Base-by-base conservation (phyloP, 2,888 invertebrate genomes). In the Plebejus anna region DNA sequence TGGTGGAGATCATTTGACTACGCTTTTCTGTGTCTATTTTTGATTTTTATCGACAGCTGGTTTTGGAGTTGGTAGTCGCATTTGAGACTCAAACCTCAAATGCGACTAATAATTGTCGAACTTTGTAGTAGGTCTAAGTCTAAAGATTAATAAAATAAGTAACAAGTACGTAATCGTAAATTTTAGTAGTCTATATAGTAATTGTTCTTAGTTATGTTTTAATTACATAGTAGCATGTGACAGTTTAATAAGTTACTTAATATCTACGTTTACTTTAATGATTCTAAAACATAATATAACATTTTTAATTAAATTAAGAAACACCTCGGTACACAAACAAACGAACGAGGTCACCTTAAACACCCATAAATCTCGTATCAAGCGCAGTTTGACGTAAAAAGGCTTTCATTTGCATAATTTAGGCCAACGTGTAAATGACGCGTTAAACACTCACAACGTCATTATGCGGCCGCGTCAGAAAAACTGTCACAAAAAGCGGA, bases 401-500 rank as follows among this genome's bases (percentile, higher is more conserved):
- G n/a, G n/a, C 51, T 57, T 51, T 32, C 70, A 76, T 76, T 76
- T 72, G 76, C 72, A 76, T 76, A 76, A 76, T 59, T 72, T 72
- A 57, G 71, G 42, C 55, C 47, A 16, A 78, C 80, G 87, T 86
- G 82, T 87, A 89, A 90, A 90, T 89, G 90, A 86, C 88, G 88
- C 88, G 88, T 89, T 91, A 90, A 91, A 90, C 87, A 87, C 84
- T 85, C 86, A 91, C 89, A 86, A 87, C 88, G 85, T 89, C 83
- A 90, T 91, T 89, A 89, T 88, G 82, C 80, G 84, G 84, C 80
- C 81, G 79, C 78, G 79, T 78, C 80, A 86, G 83, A 90, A 88
- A 89, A 89, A 89, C 80, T 84, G 84, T 78, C 83, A 86, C 82
- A 88, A 89, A 89, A 89, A 89, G 81, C 79, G 81, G 78, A 83